A percentile compares a stretch with the other conserved stretches of the same genome.
These are phyloP conservation scores for Poecilia latipinna DNA, from an alignment of 2,113 vertebrate species.

Conservation along the genomic window DNA sequence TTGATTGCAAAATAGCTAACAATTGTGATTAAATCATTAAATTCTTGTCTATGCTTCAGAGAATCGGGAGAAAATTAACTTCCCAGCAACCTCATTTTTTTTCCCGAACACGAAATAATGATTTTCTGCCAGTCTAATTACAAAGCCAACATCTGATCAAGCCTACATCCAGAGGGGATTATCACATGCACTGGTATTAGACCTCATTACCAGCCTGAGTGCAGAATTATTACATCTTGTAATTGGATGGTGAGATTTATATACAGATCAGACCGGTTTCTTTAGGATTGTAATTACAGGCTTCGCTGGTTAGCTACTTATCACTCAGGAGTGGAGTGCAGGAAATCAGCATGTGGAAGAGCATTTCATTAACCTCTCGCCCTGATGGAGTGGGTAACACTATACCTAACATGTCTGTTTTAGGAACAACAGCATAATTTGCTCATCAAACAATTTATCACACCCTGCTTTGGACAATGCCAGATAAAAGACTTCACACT, in stretches of 20 bases:
- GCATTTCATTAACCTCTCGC: slow-evolving; percentile 99
- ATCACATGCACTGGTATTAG: slow-evolving; percentile 99
- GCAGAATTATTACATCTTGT: slow-evolving; percentile 99
- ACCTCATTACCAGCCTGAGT: slow-evolving; percentile 99
- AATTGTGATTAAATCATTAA: slow-evolving; percentile 99
- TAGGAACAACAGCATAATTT: slow-evolving; percentile 96
- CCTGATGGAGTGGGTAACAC: slow-evolving; percentile 88
- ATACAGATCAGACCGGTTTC: slow-evolving; percentile 88
- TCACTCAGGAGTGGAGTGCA: slow-evolving; percentile 96
- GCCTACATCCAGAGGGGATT: slow-evolving; percentile 99
- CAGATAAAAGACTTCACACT: slow-evolving; percentile 84
- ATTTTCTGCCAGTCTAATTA: slow-evolving; percentile 99
- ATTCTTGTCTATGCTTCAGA: slow-evolving; percentile 99
- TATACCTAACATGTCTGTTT: slow-evolving; percentile 97
- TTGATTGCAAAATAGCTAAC: slow-evolving; percentile 99
- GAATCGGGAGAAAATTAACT: slow-evolving; percentile 99
- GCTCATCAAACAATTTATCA: slow-evolving; percentile 96
- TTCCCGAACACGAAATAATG: slow-evolving; percentile 98
- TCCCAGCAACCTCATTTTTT: slow-evolving; percentile 99
- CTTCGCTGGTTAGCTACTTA: slow-evolving; percentile 91
- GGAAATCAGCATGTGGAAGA: slow-evolving; percentile 97
- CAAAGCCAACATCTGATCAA: slow-evolving; percentile 99
- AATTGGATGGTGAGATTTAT: slow-evolving; percentile 99
- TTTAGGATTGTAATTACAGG: slow-evolving; percentile 91
- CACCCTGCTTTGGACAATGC: slow-evolving; percentile 42